Conservation (phyloP, 2,888 invertebrate genomes). For the Tipula vernalis region DNA sequence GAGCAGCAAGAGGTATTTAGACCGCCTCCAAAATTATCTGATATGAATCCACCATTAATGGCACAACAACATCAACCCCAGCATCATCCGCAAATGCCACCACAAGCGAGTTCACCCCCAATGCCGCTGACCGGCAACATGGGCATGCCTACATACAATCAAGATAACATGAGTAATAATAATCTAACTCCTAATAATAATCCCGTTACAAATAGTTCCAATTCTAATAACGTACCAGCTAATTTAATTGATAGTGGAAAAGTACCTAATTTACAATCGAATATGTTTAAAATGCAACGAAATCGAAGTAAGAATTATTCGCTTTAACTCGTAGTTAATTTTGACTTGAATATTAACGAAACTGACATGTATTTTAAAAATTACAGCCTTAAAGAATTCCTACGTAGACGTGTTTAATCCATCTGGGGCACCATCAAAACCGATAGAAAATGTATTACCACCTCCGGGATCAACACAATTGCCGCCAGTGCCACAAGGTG, state of each 20-base stretch:
- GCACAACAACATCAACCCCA: conserved; percentile 13
- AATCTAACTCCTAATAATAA: not conserved
- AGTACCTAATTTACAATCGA: conserved; percentile 38
- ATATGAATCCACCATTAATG: conserved; percentile 30
- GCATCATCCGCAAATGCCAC: not conserved
- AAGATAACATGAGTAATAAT: not conserved
- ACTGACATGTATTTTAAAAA: too few relatives aligned
- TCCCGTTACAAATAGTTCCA: not conserved
- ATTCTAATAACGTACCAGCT: conserved; percentile 13
- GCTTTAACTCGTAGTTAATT: not conserved
- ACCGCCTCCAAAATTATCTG: conserved; percentile 58
- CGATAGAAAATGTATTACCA: conserved; percentile 30
- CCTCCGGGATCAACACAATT: conserved; percentile 23
- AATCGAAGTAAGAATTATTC: conserved; percentile 49
- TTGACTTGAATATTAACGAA: not conserved
- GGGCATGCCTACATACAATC: not conserved
- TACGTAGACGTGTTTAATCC: conserved; percentile 88
- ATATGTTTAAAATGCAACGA: conserved; percentile 70
- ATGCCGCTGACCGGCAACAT: not conserved
- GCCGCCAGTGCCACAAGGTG: conserved; percentile 31
- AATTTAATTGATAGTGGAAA: conserved; percentile 17
- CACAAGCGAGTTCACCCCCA: not conserved
- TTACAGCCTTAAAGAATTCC: conserved; percentile 62
- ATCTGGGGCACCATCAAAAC: conserved; percentile 37
- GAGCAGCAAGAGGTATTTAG: conserved; percentile 43